Base-by-base conservation (phyloP, 2,797 vertebrate species). In the Poecilia wingei region DNA sequence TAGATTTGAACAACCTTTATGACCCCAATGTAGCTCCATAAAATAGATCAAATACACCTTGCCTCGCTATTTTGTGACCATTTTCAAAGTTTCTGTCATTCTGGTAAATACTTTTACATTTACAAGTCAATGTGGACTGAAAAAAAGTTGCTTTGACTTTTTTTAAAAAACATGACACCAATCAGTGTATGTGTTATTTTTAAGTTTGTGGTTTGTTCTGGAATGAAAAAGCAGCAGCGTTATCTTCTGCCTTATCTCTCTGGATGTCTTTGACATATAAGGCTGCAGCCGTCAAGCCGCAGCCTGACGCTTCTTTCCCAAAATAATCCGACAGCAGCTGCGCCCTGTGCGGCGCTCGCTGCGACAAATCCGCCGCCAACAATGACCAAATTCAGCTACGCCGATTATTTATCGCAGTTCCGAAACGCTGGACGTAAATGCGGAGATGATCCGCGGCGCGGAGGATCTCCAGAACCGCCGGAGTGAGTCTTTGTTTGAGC, bases 271-370 rank as follows among this genome's bases (percentile, higher is more conserved):
- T 96, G 96, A 97, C 97, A 97, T 98, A 99, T 98, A 98, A 97
- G 98, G 97, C 95, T 59, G 86, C 68, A 88, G 68, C 84, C 94
- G 88, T 91, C 92, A 89, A 82, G 66, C 84, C 6, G 91, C 90
- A 91, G 94, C 86, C 94, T 96, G 97, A 96, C 96, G 96, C 95
- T 93, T 88, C 93, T 86, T 91, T 96, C 97, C 97, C 96, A 97
- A 97, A 99, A 99, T 99, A 99, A 97, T 97, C 96, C 84, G 53
- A 78, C 94, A 86, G 89, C 96, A 98, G 98, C 97, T 97, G 97
- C 96, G 96, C 92, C 89, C 74, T n/a, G 93, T 91, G 84, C 91
- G 81, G 71, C 80, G 84, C 49, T 79, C 82, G 7, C 82, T 39
- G 14, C 46, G 80, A 36, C 68, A 80, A 71, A 83, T 84, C 83